phyloP scores from a whole-genome alignment of 1,140 invertebrate genomes.

The Brachionus angularis region DNA sequence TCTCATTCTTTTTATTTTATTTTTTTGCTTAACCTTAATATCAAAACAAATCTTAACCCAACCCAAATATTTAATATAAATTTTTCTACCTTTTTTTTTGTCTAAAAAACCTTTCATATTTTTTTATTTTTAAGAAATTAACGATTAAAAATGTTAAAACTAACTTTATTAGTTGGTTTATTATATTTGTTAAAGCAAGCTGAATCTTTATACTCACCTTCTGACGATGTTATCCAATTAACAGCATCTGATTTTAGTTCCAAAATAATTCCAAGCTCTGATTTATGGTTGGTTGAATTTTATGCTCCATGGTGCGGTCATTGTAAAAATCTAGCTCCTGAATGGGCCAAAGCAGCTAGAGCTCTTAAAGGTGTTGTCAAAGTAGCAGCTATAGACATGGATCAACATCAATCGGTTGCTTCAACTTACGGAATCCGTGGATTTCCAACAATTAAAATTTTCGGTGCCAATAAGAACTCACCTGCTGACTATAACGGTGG shows the following conservation, averaged over 20 bases:
- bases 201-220: constrained; percentile 50
- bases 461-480: constrained; percentile 77
- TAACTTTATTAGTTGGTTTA: neutral
- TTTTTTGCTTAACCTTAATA: no score
- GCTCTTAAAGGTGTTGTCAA: constrained; percentile 44
- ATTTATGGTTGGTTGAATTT: constrained; percentile 93
- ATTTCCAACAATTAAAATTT: constrained; percentile 95
- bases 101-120: neutral
- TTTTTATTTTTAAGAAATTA: neutral
- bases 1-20: no score
- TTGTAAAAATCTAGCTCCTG: constrained; percentile 43
- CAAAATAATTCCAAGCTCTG: constrained; percentile 70
- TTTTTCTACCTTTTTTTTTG: neutral
- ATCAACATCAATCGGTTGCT: constrained; percentile 60
- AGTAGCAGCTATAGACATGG: constrained; percentile 41
- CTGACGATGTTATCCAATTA: constrained; percentile 81
- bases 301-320: constrained; percentile 73
- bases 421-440: constrained; percentile 77
- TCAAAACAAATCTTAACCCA: no score
- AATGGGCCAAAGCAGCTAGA: constrained; percentile 34
- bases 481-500: constrained; percentile 78
- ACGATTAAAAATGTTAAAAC: constrained; percentile 25
- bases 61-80: neutral
- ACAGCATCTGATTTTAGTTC: constrained; percentile 87
- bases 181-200: neutral